Base-by-base conservation (phyloP, 1,140 invertebrate species). In the Centruroides vittatus region DNA sequence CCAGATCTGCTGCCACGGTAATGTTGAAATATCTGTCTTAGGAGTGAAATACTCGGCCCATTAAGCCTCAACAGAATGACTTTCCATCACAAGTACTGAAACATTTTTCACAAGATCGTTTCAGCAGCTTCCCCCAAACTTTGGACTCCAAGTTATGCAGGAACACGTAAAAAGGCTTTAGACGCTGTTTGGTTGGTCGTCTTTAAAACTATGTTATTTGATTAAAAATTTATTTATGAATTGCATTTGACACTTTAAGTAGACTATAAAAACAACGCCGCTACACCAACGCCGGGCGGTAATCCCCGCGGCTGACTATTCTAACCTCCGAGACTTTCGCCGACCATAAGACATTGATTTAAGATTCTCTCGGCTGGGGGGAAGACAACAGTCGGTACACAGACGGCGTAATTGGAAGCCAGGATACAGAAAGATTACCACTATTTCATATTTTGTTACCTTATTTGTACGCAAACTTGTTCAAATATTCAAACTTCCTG, bases 201-300 rank as follows among this genome's bases (percentile, higher is more conserved):
- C 62, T 63, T 63, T 63, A 63, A 63, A 63, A 63, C 62, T 60
- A 59, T 63, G 62, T 63, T 63, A 63, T 63, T 63, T 63, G 62
- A 63, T 63, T 63, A 63, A 58, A 60, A 63, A 63, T 63, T 63
- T 63, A 63, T 63, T 63, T 63, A 63, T 63, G 62, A 63, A 63
- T 63, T 63, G 62, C 54, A 59, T 58, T 63, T 63, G 62, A 63
- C 62, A 63, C 62, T 63, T 63, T 63, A 63, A 63, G 60, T 58
- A 63, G 58, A 63, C 57, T 58, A 63, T 63, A 63, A 63, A 63
- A 63, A 60, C 54, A 58, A 63, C 41, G 41, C 41, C 41, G 41
- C 41, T 41, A 41, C 41, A 41, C 41, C 41, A 41, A 41, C 41
- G 41, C 41, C 41, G 41, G 5, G 5, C 41, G 41, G 41, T 41